A percentile compares a stretch with the other conserved stretches of the same genome.
Evolutionary conservation across 1,140 invertebrate species (phyloP).

Genomic region (Caenorhabditis briggsae): DNA sequence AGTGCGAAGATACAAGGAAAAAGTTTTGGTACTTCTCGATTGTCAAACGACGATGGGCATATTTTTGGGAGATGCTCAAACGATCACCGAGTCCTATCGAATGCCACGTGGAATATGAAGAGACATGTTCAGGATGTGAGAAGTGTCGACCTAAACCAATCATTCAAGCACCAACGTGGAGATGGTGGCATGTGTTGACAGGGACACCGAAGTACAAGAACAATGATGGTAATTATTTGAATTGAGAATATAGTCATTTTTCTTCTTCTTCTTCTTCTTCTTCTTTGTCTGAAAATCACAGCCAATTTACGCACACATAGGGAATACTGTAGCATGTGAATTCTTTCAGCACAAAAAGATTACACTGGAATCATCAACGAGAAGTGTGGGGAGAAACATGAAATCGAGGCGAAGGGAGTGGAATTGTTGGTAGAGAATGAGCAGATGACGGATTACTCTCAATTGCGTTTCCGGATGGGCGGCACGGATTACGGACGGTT

Average conservation of each 20-base stretch:
- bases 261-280: too few relatives aligned
- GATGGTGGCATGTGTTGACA: slow-evolving; percentile 68
- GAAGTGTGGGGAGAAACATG: slow-evolving; percentile 63
- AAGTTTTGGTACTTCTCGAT: slow-evolving; percentile 67
- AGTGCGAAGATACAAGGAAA: slow-evolving; percentile 65
- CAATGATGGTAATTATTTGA: slow-evolving; percentile 29
- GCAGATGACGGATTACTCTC: slow-evolving; percentile 56
- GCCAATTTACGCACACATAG: not conserved
- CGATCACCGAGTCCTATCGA: slow-evolving; percentile 57
- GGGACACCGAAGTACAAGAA: slow-evolving; percentile 63
- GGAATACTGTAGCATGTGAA: not conserved
- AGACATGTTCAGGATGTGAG: slow-evolving; percentile 63
- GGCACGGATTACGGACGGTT: slow-evolving; percentile 61
- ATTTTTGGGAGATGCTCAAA: slow-evolving; percentile 68
- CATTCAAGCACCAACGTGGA: slow-evolving; percentile 59
- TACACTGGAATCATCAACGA: slow-evolving; percentile 67
- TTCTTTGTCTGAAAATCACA: not conserved
- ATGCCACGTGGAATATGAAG: slow-evolving; percentile 58
- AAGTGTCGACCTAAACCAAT: slow-evolving; percentile 62
- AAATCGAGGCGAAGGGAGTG: slow-evolving; percentile 26
- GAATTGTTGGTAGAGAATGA: slow-evolving; percentile 65
- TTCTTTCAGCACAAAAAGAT: slow-evolving; percentile 60
- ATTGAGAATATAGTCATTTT: not conserved
- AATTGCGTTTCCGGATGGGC: slow-evolving; percentile 57
- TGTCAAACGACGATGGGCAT: slow-evolving; percentile 64